A percentile compares a stretch with the other conserved stretches of the same genome.
Conservation (phyloP, 2,888 invertebrate genomes). For the Zygaena filipendulae region DNA sequence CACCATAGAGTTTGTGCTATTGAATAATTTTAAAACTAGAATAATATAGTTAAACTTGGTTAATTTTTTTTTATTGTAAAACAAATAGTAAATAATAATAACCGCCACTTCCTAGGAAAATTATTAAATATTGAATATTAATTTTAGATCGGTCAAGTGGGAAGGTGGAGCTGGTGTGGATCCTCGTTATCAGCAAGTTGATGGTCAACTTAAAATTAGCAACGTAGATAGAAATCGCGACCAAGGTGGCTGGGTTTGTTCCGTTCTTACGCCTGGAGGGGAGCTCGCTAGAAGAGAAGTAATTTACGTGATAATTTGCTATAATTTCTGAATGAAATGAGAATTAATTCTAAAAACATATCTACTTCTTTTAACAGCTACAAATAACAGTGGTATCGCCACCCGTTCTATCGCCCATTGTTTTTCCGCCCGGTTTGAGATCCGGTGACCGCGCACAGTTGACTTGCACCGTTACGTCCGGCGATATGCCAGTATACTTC, state of each 20-base stretch:
- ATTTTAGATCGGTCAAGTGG: conserved; percentile 77
- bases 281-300: conserved; percentile 82
- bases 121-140: no score
- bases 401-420: conserved; percentile 87
- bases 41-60: no score
- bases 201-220: conserved; percentile 71
- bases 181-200: conserved; percentile 57
- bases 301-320: conserved; percentile 23
- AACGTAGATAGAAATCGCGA: conserved; percentile 74
- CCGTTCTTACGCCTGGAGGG: conserved; percentile 78
- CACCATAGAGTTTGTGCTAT: no score
- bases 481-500: conserved; percentile 75
- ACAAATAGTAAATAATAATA: no score
- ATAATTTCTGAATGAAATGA: conserved; percentile 19
- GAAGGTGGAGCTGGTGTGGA: conserved; percentile 63
- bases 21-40: no score
- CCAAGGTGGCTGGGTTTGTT: conserved; percentile 83
- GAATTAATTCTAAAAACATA: background rate
- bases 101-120: no score
- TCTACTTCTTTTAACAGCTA: conserved; percentile 26
- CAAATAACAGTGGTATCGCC: conserved; percentile 68
- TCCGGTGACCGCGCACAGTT: conserved; percentile 83
- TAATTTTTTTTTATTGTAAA: no score
- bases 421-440: conserved; percentile 82
- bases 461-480: conserved; percentile 84